Evolutionary conservation across 2,113 vertebrate species (phyloP), one percentile per base, ranked within the genome.

Genomic region (Chionis minor): DNA sequence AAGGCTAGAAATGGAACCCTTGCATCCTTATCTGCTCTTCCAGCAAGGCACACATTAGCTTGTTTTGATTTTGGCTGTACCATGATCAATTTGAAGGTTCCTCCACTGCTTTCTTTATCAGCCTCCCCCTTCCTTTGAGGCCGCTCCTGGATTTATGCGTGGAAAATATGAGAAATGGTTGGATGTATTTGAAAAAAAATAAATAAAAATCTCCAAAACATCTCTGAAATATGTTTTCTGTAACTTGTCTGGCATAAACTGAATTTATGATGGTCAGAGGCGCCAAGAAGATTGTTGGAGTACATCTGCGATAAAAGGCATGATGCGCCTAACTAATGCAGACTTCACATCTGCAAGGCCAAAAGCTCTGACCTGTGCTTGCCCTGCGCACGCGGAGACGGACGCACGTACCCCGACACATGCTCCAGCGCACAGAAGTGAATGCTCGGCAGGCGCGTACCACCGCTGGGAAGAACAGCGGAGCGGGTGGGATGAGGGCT

Each of bases 371-470:
- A 28, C 77, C 47, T 22, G 20, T 4, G 49, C 45, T 55, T 59
- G 54, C 28, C 30, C 80, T 28, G 0, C 4, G 1, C 3, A 18
- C 32, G 11, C 58, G 30, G 18, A 33, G 17, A 7, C 0, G 2
- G 3, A 5, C 2, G 9, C 63, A 12, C 0, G 0, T 5, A 27
- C 8, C 20, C 14, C 62, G 10, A 5, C 35, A 14, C 2, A 2
- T 2, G 16, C 28, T 33, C 45, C 35, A 38, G 82, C 16, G 28
- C 28, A 16, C 44, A 20, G 28, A 24, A 27, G 9, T 4, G 12
- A 22, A 9, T 1, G 35, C 74, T 92, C 62, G 7, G 55, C 23
- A 44, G 61, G 49, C 20, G 10, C 5, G 6, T 21, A 16, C 47
- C 28, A 49, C 49, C 12, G 49, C 49, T 10, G 10, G 49, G 49